Evolutionary conservation across 2,888 invertebrate genomes (phyloP).

Genomic region (Cataglyphis livida): DNA sequence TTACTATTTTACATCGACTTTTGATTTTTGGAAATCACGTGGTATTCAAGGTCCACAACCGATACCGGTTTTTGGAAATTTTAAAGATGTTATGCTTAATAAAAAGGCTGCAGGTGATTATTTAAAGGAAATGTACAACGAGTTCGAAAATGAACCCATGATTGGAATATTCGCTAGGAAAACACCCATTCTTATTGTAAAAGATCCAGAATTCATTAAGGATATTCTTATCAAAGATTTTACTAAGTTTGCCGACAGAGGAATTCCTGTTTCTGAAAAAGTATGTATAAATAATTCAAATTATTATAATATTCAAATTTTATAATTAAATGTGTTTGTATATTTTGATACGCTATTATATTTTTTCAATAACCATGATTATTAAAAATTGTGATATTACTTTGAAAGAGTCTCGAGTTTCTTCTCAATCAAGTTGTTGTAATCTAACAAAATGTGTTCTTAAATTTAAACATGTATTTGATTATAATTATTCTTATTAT

Average conservation of each 20-base stretch:
- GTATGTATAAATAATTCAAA: background rate
- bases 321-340: background rate
- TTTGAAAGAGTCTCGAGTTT: background rate
- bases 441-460: background rate
- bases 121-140: background rate
- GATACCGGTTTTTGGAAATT: background rate
- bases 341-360: background rate
- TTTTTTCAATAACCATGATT: background rate
- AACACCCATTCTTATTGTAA: constrained; percentile 14
- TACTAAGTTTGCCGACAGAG: constrained; percentile 23
- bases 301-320: background rate
- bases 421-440: background rate
- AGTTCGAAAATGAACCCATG: constrained; percentile 5
- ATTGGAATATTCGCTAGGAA: constrained; percentile 2
- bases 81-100: background rate
- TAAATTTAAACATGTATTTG: background rate
- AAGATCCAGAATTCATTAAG: constrained; percentile 36
- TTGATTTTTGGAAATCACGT: constrained; percentile 24
- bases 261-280: background rate
- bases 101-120: background rate
- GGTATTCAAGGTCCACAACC: constrained; percentile 25
- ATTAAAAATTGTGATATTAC: background rate
- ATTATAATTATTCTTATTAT: background rate
- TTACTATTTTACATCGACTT: constrained; percentile 17
- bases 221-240: constrained; percentile 52